phyloP scores from a whole-genome alignment of 2,797 vertebrate genomes.

The Huso huso region DNA sequence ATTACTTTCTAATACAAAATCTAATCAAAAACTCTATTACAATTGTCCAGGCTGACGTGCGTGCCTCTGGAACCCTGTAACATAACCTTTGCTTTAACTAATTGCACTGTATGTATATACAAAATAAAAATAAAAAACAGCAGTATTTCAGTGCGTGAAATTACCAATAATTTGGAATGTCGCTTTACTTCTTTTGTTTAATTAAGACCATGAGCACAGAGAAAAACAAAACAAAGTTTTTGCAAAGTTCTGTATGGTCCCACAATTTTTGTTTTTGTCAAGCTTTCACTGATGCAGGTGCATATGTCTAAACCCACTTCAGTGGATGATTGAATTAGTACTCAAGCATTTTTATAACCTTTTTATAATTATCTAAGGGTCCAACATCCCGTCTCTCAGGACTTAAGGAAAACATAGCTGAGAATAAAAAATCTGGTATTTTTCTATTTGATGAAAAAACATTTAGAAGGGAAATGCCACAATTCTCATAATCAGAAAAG shows the following conservation, averaged over 20 bases:
- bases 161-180: neutral
- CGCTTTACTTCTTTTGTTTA: neutral
- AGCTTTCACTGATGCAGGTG: neutral
- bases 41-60: no score
- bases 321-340: constrained; percentile 2
- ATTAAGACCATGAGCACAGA: neutral
- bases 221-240: neutral
- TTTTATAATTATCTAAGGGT: neutral
- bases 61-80: neutral
- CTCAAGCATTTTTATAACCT: constrained; percentile 12
- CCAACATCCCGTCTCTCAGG: neutral
- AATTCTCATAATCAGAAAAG: neutral
- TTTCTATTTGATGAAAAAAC: neutral
- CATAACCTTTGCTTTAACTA: neutral
- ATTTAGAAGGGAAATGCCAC: constrained; percentile 6
- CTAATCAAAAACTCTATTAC: no score
- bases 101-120: neutral
- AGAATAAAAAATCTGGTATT: neutral
- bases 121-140: neutral
- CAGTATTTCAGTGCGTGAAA: neutral
- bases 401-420: constrained; percentile 1
- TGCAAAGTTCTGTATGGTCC: neutral
- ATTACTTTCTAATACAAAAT: no score
- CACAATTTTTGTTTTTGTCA: constrained; percentile 1
- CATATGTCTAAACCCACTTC: neutral